Base-by-base conservation (phyloP, 2,888 invertebrate genomes). In the Diogma glabrata region DNA sequence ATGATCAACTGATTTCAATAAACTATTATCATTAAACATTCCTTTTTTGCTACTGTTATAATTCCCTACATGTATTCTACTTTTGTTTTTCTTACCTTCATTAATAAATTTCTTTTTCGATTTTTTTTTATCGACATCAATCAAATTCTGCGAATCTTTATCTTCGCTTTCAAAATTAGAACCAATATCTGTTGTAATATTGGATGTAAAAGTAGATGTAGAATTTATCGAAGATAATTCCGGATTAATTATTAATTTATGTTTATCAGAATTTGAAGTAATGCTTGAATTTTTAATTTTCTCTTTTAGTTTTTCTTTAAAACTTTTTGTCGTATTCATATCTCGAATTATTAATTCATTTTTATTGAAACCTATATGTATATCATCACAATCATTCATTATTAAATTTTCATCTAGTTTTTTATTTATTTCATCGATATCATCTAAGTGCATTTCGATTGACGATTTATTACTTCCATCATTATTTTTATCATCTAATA, bases 391-490 rank as follows among this genome's bases (percentile, higher is more conserved):
- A 22, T 43, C 23, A 43, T 6, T 43, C 23, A 20, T 12, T 9
- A 20, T 10, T 19, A 40, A 40, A 16, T 67, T 67, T 60, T 67
- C 62, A 45, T 69, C 70, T 14, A 69, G 52, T 3, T 57, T 60
- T 8, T 67, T 63, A 57, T 70, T 68, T 0, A 70, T 57, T 47
- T 64, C 64, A 54, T 70, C 69, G 43, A 70, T 70, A 53, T 59
- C 63, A 54, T 70, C 67, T 26, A 69, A 55, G 53, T 68, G 67
- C 1, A 63, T 65, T 60, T 69, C 69, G 17, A 70, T 66, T 2
- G 70, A 69, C 47, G 58, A 63, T 49, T 65, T 63, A 7, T 58
- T 58, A 33, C 16, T 7, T 33, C 26, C 61, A 57, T 38, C 28
- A 22, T 22, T 16, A 46, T 36, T 24, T 16, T 46, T 36, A 30